Percentiles rank a stretch among this genome's conserved stretches.
Evolutionary conservation across 2,888 invertebrate genomes (phyloP).

Genomic region (Phyllotreta cruciferae): DNA sequence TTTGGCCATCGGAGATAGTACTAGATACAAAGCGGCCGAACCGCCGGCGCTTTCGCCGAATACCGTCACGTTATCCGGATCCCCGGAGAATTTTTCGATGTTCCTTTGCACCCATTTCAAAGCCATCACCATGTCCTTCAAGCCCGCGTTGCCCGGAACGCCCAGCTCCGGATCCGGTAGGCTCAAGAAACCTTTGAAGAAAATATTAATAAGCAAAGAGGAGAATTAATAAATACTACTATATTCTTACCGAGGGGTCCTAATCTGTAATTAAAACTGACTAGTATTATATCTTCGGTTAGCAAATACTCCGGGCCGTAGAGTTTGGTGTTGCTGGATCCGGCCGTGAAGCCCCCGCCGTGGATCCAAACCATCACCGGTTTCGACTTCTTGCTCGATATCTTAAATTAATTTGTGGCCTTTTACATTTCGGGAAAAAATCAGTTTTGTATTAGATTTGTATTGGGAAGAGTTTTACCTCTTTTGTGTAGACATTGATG

Average conservation of each 20-base stretch:
- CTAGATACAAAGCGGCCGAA: slow-evolving; percentile 61
- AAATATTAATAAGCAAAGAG: slow-evolving; percentile 8
- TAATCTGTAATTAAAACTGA: slow-evolving; percentile 61
- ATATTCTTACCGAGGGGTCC: slow-evolving; percentile 55
- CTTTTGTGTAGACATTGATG: slow-evolving; percentile 33
- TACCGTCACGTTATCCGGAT: slow-evolving; percentile 58
- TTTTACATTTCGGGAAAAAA: neutral
- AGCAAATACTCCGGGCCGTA: slow-evolving; percentile 61
- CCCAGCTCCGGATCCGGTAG: slow-evolving; percentile 60
- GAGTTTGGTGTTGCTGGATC: slow-evolving; percentile 55
- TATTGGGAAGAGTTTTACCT: slow-evolving; percentile 32
- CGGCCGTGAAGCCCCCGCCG: slow-evolving; percentile 62
- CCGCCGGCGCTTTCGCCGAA: slow-evolving; percentile 65
- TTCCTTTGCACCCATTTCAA: slow-evolving; percentile 63
- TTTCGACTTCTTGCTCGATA: slow-evolving; percentile 30
- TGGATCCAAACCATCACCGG: slow-evolving; percentile 63
- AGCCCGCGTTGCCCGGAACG: slow-evolving; percentile 64
- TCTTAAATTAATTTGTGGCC: slow-evolving; percentile 12
- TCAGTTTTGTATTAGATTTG: neutral
- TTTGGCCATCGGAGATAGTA: slow-evolving; percentile 61
- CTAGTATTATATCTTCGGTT: slow-evolving; percentile 61
- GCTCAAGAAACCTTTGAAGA: slow-evolving; percentile 60
- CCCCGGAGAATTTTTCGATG: slow-evolving; percentile 52
- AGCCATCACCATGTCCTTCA: slow-evolving; percentile 64
- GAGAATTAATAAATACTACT: neutral